These are phyloP conservation scores for Barypeithes pellucidus DNA, from an alignment of 2,888 invertebrate genomes.

Conservation along the genomic window DNA sequence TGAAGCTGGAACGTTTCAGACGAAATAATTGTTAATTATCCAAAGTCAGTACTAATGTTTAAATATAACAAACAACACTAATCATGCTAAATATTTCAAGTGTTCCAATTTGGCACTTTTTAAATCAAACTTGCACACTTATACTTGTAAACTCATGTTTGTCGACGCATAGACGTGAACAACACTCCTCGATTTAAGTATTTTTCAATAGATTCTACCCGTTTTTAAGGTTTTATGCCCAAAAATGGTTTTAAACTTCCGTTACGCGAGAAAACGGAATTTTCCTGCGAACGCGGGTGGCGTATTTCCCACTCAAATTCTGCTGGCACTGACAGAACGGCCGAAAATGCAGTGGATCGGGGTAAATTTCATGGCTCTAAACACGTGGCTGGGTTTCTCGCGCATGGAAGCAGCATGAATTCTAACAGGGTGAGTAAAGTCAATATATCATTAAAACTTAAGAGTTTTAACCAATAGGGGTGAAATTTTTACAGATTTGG, in stretches of 20 bases:
- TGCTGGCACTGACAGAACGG: conserved; percentile 37
- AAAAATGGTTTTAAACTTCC: conserved; percentile 8
- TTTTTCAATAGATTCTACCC: conserved; percentile 2
- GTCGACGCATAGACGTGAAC: neutral
- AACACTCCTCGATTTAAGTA: conserved; percentile 11
- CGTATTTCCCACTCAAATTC: conserved; percentile 30
- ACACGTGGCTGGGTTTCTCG: conserved; percentile 46
- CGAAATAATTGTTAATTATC: no score
- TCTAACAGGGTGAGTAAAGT: conserved; percentile 44
- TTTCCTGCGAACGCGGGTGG: conserved; percentile 14
- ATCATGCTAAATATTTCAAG: neutral
- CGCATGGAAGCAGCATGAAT: conserved; percentile 46
- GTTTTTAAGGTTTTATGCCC: conserved; percentile 2
- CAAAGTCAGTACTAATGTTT: no score
- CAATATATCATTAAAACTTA: conserved; percentile 20
- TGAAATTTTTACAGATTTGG: conserved; percentile 1
- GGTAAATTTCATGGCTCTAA: conserved; percentile 49
- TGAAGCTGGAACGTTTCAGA: no score
- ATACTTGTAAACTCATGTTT: conserved; percentile 1
- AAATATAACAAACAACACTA: neutral
- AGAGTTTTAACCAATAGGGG: neutral
- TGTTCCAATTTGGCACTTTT: neutral
- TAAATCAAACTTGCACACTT: neutral
- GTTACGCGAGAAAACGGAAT: conserved; percentile 2
- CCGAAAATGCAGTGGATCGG: conserved; percentile 46